Conservation (phyloP, 2,797 vertebrate species). For the Poliocrania exsul region DNA sequence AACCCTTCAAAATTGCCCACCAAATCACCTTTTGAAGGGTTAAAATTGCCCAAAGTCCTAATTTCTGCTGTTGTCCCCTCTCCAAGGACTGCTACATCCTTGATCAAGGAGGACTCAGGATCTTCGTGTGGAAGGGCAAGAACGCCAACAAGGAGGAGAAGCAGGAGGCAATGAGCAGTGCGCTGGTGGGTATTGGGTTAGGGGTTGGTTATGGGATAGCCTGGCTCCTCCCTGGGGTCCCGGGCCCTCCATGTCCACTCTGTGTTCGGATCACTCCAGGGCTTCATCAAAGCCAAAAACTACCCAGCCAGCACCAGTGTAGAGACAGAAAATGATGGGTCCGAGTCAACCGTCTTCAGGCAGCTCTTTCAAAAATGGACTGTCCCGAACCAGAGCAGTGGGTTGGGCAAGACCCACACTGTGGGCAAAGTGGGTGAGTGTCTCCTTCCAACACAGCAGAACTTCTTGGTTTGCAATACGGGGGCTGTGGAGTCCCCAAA, state of each 20-base stretch:
- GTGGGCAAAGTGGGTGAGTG: conserved; percentile 84
- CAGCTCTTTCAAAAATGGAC: conserved; percentile 90
- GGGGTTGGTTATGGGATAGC: neutral
- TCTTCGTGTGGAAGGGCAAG: conserved; percentile 86
- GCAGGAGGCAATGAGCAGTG: conserved; percentile 78
- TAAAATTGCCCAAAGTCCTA: neutral
- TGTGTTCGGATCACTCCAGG: neutral
- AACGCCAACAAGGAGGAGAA: conserved; percentile 70
- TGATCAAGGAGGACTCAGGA: conserved; percentile 84
- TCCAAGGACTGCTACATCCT: conserved; percentile 87
- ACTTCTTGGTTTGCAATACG: neutral
- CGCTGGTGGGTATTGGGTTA: conserved; percentile 73
- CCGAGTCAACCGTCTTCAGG: conserved; percentile 84
- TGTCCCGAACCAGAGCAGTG: conserved; percentile 70
- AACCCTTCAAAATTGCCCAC: neutral
- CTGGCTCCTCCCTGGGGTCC: neutral
- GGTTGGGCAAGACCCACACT: conserved; percentile 78
- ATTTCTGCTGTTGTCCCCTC: neutral
- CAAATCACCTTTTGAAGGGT: neutral
- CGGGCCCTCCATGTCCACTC: accelerated
- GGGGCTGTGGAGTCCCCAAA: neutral
- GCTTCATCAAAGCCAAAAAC: conserved; percentile 85
- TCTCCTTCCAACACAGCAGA: accelerated
- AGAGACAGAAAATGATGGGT: conserved; percentile 85
- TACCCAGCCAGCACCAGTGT: conserved; percentile 81